These are phyloP conservation scores for Palythoa heliodiscus DNA, from an alignment of 92 coral and sea anemone genomes.

Conservation along the genomic window DNA sequence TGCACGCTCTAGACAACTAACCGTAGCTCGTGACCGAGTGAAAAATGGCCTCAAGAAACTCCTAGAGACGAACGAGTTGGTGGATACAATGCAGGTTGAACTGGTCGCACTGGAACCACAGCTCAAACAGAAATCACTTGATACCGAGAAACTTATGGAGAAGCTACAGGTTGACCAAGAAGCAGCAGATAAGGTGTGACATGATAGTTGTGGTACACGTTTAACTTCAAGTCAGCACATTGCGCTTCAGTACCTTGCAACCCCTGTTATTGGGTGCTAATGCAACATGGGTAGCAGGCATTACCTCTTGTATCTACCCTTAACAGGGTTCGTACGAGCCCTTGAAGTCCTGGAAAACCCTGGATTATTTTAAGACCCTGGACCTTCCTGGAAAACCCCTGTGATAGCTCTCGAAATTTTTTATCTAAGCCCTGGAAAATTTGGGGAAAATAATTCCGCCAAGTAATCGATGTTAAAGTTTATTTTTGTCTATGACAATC, in stretches of 20 bases:
- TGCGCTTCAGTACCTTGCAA: no score
- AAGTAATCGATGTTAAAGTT: no score
- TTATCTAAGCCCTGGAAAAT: not conserved
- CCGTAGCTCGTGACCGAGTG: constrained; percentile 97
- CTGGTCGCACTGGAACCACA: constrained; percentile 95
- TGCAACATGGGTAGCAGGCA: no score
- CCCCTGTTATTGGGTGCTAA: no score
- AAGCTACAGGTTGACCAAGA: constrained; percentile 97
- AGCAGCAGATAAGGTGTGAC: constrained; percentile 91
- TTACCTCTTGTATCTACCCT: no score
- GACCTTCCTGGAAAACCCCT: no score
- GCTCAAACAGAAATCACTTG: constrained; percentile 93
- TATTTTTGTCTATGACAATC: no score
- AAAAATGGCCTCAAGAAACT: constrained; percentile 95
- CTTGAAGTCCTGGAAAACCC: not conserved
- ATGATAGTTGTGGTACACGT: not conserved
- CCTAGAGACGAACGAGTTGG: constrained; percentile 93
- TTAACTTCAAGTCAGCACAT: not conserved
- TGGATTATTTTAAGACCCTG: no score
- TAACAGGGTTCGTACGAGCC: not conserved
- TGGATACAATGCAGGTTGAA: constrained; percentile 96
- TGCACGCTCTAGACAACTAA: constrained; percentile 70
- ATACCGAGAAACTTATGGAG: constrained; percentile 98
- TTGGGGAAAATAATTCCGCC: not conserved
- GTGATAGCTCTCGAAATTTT: no score